These are phyloP conservation scores for Chloebia gouldiae DNA, from an alignment of 2,113 vertebrate genomes.

Conservation along the genomic window DNA sequence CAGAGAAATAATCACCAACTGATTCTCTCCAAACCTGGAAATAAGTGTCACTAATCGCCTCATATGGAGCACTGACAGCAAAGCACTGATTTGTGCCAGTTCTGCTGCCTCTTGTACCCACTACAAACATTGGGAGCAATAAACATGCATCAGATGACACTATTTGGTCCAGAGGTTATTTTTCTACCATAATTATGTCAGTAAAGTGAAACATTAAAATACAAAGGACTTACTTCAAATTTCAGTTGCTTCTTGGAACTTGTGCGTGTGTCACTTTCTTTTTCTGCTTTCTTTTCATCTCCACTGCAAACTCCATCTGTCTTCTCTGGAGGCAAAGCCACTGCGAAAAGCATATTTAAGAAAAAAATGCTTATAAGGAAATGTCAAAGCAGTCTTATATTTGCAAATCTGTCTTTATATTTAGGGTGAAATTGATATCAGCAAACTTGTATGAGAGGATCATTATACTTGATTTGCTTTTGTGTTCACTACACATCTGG, in stretches of 20 bases:
- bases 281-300: slow-evolving; percentile 89
- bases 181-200: slow-evolving; percentile 19
- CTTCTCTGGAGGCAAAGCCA: slow-evolving; percentile 96
- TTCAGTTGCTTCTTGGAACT: slow-evolving; percentile 91
- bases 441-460: slow-evolving; percentile 16
- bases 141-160: background rate
- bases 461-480: slow-evolving; percentile 63
- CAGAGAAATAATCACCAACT: background rate
- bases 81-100: background rate
- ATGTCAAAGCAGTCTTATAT: slow-evolving; percentile 45
- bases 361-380: slow-evolving; percentile 24
- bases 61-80: background rate
- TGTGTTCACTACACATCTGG: slow-evolving; percentile 22
- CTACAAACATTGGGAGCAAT: background rate
- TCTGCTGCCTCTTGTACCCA: background rate
- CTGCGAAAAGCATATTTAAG: slow-evolving; percentile 68
- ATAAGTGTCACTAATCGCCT: background rate
- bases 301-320: slow-evolving; percentile 80
- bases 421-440: slow-evolving; percentile 36
- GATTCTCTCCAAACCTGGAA: background rate
- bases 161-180: slow-evolving; percentile 11
- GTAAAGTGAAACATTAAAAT: background rate
- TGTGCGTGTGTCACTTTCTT: slow-evolving; percentile 75
- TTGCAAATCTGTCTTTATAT: slow-evolving; percentile 48
- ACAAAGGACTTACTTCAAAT: slow-evolving; percentile 87